These are phyloP conservation scores for Tachina grossa DNA, from an alignment of 2,888 invertebrate genomes.

Conservation along the genomic window DNA sequence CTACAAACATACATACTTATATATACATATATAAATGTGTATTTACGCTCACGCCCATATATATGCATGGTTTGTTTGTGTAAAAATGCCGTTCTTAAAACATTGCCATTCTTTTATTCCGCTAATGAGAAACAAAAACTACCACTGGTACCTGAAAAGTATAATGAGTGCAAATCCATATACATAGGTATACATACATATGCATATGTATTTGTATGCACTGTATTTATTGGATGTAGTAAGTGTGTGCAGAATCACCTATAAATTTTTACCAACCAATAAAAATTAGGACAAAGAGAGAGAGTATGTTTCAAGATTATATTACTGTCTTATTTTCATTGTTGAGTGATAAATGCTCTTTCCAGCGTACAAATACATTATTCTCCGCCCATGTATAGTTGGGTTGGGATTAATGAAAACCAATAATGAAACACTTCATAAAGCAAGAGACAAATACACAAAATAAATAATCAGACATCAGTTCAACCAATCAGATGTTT, in stretches of 20 bases:
- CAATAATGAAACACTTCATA: slow-evolving; percentile 10
- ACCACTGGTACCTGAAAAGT: too few relatives aligned
- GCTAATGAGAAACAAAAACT: too few relatives aligned
- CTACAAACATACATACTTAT: too few relatives aligned
- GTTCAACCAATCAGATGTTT: slow-evolving; percentile 66
- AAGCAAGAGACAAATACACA: slow-evolving; percentile 30
- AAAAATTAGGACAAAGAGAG: slow-evolving; percentile 1
- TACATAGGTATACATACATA: too few relatives aligned
- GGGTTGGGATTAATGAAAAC: slow-evolving; percentile 20
- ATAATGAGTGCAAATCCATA: too few relatives aligned
- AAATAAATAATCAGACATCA: slow-evolving; percentile 6
- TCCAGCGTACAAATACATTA: neutral
- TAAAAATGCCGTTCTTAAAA: too few relatives aligned
- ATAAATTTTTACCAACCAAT: slow-evolving; percentile 22
- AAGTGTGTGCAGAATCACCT: slow-evolving; percentile 26
- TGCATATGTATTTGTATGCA: slow-evolving; percentile 25
- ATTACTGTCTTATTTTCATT: neutral
- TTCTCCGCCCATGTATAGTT: neutral
- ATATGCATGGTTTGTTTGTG: too few relatives aligned
- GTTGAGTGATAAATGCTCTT: neutral
- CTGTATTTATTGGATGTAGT: slow-evolving; percentile 72
- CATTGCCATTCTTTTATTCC: too few relatives aligned
- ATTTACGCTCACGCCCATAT: too few relatives aligned
- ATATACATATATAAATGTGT: too few relatives aligned
- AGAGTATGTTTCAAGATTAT: neutral